Base-by-base conservation (phyloP, 2,797 vertebrate species). In the Ambastaia sidthimunki region DNA sequence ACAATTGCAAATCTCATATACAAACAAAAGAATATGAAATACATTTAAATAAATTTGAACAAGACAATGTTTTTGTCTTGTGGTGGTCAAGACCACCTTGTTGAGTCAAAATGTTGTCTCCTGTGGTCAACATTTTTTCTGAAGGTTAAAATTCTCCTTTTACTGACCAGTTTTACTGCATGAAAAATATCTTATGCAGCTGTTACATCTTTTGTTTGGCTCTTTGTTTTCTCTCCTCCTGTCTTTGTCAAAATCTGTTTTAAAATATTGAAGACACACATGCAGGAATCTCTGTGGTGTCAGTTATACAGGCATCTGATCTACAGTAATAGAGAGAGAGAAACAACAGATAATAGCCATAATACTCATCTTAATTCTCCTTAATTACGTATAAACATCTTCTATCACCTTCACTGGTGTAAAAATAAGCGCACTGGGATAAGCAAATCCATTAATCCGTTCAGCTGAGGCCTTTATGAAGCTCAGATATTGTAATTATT, bases 401-500 rank as follows among this genome's bases (percentile, higher is more conserved):
- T 59, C 55, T 37, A 16, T 34, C 37, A 54, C 76, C 7, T 76
- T 62, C 16, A 68, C 34, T 34, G 34, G 11, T 57, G 19, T 44
- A 41, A 47, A 60, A 72, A 62, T 7, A 3, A 62, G 71, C 59
- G 60, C 60, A 28, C 15, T 19, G 12, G 15, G 47, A 62, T 48
- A 18, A 23, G 34, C 28, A 41, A 76, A 63, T 34, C 65, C 59
- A 62, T 41, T 82, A 55, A 48, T 68, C 2, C 4, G 18, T 50
- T 44, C 6, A 62, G 60, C 6, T 44, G 68, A 67, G 74, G 10
- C 19, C 48, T 18, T 70, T 52, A 70, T 37, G 44, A 63, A 81
- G 59, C 25, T 25, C 62, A 44, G 25, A 62, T 52, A 65, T 23
- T 11, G 37, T n/a, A 66, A 65, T 84, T n/a, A 76, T 82, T 74